Evolutionary conservation across 2,113 vertebrate species (phyloP).

Genomic region (Azemiops feae): DNA sequence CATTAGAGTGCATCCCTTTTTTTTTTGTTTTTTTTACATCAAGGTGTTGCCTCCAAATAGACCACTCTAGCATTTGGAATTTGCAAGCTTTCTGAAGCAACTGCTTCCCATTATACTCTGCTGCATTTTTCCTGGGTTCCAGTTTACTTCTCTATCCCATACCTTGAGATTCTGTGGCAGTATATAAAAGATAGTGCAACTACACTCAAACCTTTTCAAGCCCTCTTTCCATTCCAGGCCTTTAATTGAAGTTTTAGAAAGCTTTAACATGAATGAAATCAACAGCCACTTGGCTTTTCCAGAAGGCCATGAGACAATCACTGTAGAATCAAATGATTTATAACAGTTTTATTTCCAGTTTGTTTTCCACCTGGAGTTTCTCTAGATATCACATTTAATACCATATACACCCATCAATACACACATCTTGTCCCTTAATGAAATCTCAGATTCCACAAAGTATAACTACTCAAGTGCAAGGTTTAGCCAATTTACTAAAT

Average conservation of each 20-base stretch:
- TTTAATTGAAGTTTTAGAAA: neutral
- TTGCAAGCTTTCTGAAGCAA: neutral
- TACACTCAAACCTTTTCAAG: neutral
- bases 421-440: neutral
- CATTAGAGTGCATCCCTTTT: neutral
- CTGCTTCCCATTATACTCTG: neutral
- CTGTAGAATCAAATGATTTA: neutral
- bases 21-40: neutral
- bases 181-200: neutral
- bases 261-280: neutral
- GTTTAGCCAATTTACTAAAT: neutral
- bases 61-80: neutral
- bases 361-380: neutral
- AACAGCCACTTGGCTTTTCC: neutral
- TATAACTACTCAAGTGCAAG: neutral
- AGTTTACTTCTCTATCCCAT: neutral
- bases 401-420: neutral
- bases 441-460: neutral
- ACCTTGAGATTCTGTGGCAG: neutral
- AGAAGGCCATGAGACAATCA: neutral
- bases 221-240: neutral
- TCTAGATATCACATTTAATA: neutral
- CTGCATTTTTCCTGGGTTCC: neutral
- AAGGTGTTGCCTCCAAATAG: neutral
- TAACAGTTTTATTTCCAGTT: neutral